phyloP scores from a whole-genome alignment of 2,888 invertebrate genomes.

The Thecophora atra region DNA sequence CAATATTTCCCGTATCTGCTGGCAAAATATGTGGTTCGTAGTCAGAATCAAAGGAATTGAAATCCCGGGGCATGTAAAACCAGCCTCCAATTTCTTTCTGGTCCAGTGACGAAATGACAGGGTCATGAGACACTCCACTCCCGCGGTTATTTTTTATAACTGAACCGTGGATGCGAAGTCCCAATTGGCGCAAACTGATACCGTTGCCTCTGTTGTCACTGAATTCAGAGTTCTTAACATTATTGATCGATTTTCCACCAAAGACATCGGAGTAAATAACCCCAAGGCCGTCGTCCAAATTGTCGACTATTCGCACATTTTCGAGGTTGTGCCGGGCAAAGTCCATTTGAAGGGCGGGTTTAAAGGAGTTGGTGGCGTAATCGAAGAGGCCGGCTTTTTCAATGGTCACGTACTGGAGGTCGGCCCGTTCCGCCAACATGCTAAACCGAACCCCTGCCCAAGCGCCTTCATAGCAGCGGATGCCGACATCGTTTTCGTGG shows the following conservation, averaged over 20 bases:
- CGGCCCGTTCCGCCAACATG: slow-evolving; percentile 85
- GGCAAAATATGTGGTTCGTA: slow-evolving; percentile 81
- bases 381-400: slow-evolving; percentile 95
- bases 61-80: slow-evolving; percentile 79
- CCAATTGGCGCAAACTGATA: slow-evolving; percentile 88
- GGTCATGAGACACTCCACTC: slow-evolving; percentile 93
- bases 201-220: slow-evolving; percentile 87
- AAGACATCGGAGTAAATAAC: slow-evolving; percentile 94
- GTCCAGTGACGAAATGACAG: slow-evolving; percentile 81
- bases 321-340: slow-evolving; percentile 85
- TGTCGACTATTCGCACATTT: slow-evolving; percentile 82
- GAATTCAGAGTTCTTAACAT: slow-evolving; percentile 85
- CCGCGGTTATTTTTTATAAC: slow-evolving; percentile 83
- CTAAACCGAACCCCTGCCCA: slow-evolving; percentile 96
- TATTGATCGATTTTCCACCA: slow-evolving; percentile 82
- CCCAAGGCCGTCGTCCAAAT: slow-evolving; percentile 92
- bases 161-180: slow-evolving; percentile 81
- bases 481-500: slow-evolving; percentile 87
- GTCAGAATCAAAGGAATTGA: slow-evolving; percentile 74
- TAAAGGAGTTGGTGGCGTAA: slow-evolving; percentile 86
- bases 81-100: slow-evolving; percentile 94
- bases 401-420: slow-evolving; percentile 86
- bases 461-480: slow-evolving; percentile 87
- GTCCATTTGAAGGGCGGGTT: slow-evolving; percentile 89
- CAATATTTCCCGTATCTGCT: slow-evolving; percentile 69